These are phyloP conservation scores for Holocentrus rufus DNA, from an alignment of 2,797 vertebrate species.

Conservation along the genomic window DNA sequence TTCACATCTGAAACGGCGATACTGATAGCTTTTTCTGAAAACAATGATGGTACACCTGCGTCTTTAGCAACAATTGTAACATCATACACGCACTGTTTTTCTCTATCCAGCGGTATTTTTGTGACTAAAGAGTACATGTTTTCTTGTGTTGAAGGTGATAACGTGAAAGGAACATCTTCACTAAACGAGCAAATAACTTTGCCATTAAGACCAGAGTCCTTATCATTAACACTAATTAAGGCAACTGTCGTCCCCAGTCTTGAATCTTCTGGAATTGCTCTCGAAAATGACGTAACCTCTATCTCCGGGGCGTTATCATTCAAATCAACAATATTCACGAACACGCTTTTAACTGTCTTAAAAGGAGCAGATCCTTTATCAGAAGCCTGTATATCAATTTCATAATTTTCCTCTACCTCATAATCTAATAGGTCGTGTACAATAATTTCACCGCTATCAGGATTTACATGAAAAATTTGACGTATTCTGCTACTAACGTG, in stretches of 20 bases:
- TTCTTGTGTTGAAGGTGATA: slow-evolving; percentile 67
- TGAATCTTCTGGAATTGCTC: slow-evolving; percentile 76
- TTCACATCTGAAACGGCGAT: slow-evolving; percentile 70
- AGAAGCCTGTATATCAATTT: slow-evolving; percentile 73
- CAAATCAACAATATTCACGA: slow-evolving; percentile 74
- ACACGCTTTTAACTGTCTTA: slow-evolving; percentile 67
- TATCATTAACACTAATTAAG: slow-evolving; percentile 79
- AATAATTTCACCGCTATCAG: slow-evolving; percentile 60
- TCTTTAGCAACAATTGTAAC: slow-evolving; percentile 69
- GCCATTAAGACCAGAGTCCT: slow-evolving; percentile 78
- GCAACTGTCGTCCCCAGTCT: slow-evolving; percentile 79
- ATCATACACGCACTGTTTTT: slow-evolving; percentile 69
- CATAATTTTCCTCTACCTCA: slow-evolving; percentile 66
- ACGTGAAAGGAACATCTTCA: slow-evolving; percentile 66
- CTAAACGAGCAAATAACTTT: slow-evolving; percentile 72
- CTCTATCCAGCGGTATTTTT: slow-evolving; percentile 77
- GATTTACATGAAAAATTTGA: no score
- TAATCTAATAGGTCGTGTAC: slow-evolving; percentile 56
- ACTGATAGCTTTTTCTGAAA: slow-evolving; percentile 53
- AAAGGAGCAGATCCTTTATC: slow-evolving; percentile 70
- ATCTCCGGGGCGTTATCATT: slow-evolving; percentile 82
- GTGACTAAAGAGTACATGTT: slow-evolving; percentile 77
- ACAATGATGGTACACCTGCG: slow-evolving; percentile 61
- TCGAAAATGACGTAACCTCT: slow-evolving; percentile 74
- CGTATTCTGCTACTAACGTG: slow-evolving; percentile 48